phyloP scores from a whole-genome alignment of 1,140 invertebrate genomes.

The Adoxophyes honmai region DNA sequence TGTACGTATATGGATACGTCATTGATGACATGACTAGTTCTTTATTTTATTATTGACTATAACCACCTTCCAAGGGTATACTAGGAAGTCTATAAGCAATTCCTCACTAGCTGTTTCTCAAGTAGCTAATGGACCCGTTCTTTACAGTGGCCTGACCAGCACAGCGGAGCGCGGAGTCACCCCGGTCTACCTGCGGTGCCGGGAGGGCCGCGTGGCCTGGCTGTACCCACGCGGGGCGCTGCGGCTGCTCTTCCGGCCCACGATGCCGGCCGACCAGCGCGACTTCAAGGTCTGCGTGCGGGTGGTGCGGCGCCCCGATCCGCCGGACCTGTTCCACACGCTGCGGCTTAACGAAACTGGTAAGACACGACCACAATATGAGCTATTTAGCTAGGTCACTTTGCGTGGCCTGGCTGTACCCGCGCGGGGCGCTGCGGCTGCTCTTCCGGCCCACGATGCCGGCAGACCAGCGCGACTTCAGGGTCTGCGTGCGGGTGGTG shows the following conservation, averaged over 20 bases:
- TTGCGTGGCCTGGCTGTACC: conserved; percentile 87
- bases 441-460: conserved; percentile 80
- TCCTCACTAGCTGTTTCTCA: too few relatives aligned
- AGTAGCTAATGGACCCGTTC: too few relatives aligned
- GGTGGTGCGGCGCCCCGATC: conserved; percentile 66
- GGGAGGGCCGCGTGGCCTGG: conserved; percentile 84
- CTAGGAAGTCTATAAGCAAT: too few relatives aligned
- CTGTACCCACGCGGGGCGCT: conserved; percentile 86
- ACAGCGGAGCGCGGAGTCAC: conserved; percentile 80
- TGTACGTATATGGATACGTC: too few relatives aligned
- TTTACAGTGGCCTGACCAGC: conserved; percentile 76
- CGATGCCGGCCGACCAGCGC: conserved; percentile 78
- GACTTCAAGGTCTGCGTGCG: conserved; percentile 85
- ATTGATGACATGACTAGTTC: too few relatives aligned
- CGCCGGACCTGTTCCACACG: conserved; percentile 59
- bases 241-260: conserved; percentile 81
- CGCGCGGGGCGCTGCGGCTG: conserved; percentile 84
- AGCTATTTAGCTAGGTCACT: too few relatives aligned
- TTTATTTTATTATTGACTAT: too few relatives aligned
- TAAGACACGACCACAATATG: conserved; percentile 27
- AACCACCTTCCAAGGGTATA: too few relatives aligned
- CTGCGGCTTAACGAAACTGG: conserved; percentile 50
- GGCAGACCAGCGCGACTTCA: conserved; percentile 81
- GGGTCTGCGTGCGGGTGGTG: conserved; percentile 82
- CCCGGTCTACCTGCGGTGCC: conserved; percentile 87